Conservation (phyloP, 2,888 invertebrate species). For the Phortica magna region DNA sequence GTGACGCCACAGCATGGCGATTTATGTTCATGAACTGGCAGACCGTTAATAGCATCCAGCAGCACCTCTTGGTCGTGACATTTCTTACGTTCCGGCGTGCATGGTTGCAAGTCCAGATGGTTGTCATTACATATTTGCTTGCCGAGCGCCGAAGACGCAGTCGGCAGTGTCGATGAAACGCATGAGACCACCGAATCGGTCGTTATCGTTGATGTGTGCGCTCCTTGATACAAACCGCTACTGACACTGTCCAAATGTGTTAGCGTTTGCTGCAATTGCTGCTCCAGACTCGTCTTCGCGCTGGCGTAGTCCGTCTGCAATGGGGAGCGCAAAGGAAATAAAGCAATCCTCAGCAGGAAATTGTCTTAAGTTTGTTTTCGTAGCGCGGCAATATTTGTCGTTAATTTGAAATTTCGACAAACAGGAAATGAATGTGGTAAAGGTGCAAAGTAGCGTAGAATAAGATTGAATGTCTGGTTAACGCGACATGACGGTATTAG, state of each 20-base stretch:
- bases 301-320: conserved; percentile 64
- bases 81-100: conserved; percentile 67
- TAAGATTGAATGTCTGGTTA: background rate
- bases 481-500: too few species aligned
- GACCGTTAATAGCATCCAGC: conserved; percentile 62
- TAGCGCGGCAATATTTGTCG: conserved; percentile 20
- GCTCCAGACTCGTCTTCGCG: conserved; percentile 67
- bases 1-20: conserved; percentile 60
- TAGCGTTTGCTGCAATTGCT: conserved; percentile 63
- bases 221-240: conserved; percentile 59
- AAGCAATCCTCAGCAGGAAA: conserved; percentile 75
- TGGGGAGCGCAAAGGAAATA: conserved; percentile 68
- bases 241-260: conserved; percentile 59
- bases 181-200: conserved; percentile 71
- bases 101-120: background rate
- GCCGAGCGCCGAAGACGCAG: conserved; percentile 43
- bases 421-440: conserved; percentile 43
- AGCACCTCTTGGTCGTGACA: conserved; percentile 66
- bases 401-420: conserved; percentile 19
- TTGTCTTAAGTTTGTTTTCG: conserved; percentile 65
- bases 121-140: conserved; percentile 32
- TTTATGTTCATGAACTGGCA: conserved; percentile 60
- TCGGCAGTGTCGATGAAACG: conserved; percentile 66
- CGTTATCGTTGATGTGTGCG: conserved; percentile 63
- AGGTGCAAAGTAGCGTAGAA: conserved; percentile 7